Conservation (phyloP, 2,797 vertebrate genomes). For the Crocodylus rhombifer region DNA sequence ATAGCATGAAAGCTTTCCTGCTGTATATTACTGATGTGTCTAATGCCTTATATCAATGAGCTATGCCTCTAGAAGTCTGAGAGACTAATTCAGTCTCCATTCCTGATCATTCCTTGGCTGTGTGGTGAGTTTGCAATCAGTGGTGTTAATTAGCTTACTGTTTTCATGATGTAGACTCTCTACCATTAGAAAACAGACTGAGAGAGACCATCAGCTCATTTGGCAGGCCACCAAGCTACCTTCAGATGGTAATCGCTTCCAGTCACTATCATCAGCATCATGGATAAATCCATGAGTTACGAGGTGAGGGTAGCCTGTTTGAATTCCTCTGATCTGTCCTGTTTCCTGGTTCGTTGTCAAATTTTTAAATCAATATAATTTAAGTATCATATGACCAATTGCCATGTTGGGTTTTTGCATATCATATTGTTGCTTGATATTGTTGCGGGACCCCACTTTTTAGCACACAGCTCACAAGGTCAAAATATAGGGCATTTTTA, state of each 20-base stretch:
- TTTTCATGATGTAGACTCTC: neutral
- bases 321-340: neutral
- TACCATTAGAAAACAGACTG: neutral
- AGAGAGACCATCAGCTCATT: neutral
- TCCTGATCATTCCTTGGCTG: neutral
- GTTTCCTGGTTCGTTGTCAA: neutral
- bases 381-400: neutral
- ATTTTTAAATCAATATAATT: neutral
- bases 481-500: neutral
- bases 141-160: neutral
- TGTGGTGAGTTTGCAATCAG: neutral
- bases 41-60: neutral
- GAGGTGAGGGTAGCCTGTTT: neutral
- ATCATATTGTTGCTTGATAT: neutral
- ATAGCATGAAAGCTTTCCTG: neutral
- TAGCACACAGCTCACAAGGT: neutral
- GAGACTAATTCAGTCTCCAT: neutral
- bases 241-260: neutral
- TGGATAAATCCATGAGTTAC: neutral
- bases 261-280: neutral
- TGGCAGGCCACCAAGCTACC: neutral
- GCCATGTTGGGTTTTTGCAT: neutral
- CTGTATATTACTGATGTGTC: neutral
- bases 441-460: neutral
- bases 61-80: neutral